These are phyloP conservation scores for Apis florea DNA, from an alignment of 1,140 invertebrate genomes.

Conservation along the genomic window DNA sequence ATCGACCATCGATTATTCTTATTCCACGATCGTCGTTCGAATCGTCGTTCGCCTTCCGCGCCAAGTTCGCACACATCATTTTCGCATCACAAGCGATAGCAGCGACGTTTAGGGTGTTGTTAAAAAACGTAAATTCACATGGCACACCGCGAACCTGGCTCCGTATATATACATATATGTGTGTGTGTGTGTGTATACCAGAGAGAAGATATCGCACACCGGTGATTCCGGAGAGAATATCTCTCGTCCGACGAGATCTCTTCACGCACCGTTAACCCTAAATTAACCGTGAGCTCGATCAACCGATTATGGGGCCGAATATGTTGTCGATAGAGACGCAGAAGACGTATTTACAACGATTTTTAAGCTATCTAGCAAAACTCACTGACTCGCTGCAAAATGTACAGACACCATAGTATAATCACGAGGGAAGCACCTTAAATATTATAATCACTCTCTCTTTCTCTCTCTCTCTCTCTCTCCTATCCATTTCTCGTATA, in stretches of 20 bases:
- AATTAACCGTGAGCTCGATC: conserved; percentile 32
- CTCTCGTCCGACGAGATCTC: conserved; percentile 29
- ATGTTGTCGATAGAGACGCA: conserved; percentile 4
- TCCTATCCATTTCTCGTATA: not conserved
- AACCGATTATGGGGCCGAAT: not conserved
- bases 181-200: too few species aligned
- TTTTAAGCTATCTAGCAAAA: conserved; percentile 51
- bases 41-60: not conserved
- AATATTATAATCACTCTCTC: conserved; percentile 35
- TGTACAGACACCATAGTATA: conserved; percentile 37
- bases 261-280: conserved; percentile 26
- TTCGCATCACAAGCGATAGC: not conserved
- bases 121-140: conserved; percentile 20
- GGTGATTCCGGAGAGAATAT: not conserved
- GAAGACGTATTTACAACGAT: conserved; percentile 58
- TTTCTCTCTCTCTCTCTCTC: not conserved
- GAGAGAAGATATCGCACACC: not conserved
- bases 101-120: not conserved
- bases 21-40: not conserved
- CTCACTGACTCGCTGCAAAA: conserved; percentile 39
- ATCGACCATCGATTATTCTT: not conserved
- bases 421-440: conserved; percentile 44
- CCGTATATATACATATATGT: not conserved
- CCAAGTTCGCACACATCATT: too few species aligned
- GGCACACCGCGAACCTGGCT: conserved; percentile 3